Base-by-base conservation (phyloP, 2,888 invertebrate species). In the Diabrotica balteata region DNA sequence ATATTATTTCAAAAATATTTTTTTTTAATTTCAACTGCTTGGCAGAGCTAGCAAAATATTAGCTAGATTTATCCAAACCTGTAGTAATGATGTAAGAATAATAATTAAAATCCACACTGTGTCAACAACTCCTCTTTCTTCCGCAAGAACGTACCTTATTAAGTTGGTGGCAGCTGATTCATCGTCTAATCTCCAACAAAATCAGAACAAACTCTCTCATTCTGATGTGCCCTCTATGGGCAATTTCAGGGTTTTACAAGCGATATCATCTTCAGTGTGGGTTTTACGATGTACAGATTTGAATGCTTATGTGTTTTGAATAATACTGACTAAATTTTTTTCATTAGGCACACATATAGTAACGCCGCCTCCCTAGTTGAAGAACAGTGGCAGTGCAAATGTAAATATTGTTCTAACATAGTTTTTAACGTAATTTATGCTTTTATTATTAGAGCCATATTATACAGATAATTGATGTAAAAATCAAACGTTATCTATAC, bases 261-360 rank as follows among this genome's bases (percentile, higher is more conserved):
- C n/a, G 71, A 71, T 71, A 71, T 43, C 60, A 71, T 71, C 71
- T 68, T 45, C 59, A 59, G 63, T 65, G 71, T 71, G 62, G 71
- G 71, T 65, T 71, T 69, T 53, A 71, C 64, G 59, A 63, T 63
- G 65, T 65, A 60, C 68, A 63, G 59, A 65, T 71, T 71, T 66
- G 64, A 71, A 71, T 68, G 68, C 64, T 59, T 58, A 64, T 61
- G 68, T 49, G 68, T 68, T 68, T 68, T 71, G 68, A 68, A 71
- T 68, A 68, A 68, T 67, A 63, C 71, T 17, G 46, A 22, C 10
- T 53, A 52, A 61, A 55, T 42, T 62, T 61, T 63, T 63, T 63
- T 63, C 55, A 63, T 63, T 63, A 55, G 62, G 46, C 51, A 9
- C 7, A 53, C 51, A 32, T 45, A 9, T 47, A 46, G 63, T 43